Evolutionary conservation across 2,113 vertebrate genomes (phyloP).

Genomic region (Atherinomorus stipes): DNA sequence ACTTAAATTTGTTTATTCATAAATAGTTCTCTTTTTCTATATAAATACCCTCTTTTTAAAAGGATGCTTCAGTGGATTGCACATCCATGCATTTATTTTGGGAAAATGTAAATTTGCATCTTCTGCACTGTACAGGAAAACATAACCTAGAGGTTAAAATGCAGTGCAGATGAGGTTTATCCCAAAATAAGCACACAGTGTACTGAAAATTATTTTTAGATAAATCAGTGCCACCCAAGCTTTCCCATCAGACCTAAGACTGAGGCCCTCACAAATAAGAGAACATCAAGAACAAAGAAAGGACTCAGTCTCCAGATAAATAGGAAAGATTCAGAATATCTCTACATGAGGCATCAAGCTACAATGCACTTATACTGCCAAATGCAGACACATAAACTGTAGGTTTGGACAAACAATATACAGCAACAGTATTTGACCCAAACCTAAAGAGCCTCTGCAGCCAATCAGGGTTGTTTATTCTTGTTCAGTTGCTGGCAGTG

Average conservation of each 20-base stretch:
- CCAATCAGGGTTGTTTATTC: conserved; percentile 20
- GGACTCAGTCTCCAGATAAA: conserved; percentile 24
- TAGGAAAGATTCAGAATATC: conserved; percentile 37
- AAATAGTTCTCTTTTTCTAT: conserved; percentile 65
- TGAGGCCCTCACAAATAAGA: conserved; percentile 1
- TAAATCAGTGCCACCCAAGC: conserved; percentile 45
- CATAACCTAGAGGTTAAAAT: conserved; percentile 9
- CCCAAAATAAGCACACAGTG: conserved; percentile 37
- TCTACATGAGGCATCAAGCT: conserved; percentile 41
- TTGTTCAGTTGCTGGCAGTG: conserved; percentile 61
- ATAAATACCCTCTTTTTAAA: conserved; percentile 42
- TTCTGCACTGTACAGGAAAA: conserved; percentile 13
- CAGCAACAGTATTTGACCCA: conserved; percentile 32
- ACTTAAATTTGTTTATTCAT: conserved; percentile 69
- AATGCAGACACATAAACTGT: conserved; percentile 22
- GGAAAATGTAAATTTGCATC: conserved; percentile 8
- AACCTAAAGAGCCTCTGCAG: conserved; percentile 33
- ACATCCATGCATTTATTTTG: conserved; percentile 35
- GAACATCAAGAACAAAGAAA: conserved; percentile 29
- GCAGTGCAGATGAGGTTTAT: conserved; percentile 20
- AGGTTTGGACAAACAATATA: conserved; percentile 30
- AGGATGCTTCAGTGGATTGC: conserved; percentile 15
- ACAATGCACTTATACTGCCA: conserved; percentile 59
- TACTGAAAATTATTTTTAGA: conserved; percentile 17
- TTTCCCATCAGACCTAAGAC: conserved; percentile 36